Base-by-base conservation (phyloP, 2,888 invertebrate species). In the Pterostichus madidus region DNA sequence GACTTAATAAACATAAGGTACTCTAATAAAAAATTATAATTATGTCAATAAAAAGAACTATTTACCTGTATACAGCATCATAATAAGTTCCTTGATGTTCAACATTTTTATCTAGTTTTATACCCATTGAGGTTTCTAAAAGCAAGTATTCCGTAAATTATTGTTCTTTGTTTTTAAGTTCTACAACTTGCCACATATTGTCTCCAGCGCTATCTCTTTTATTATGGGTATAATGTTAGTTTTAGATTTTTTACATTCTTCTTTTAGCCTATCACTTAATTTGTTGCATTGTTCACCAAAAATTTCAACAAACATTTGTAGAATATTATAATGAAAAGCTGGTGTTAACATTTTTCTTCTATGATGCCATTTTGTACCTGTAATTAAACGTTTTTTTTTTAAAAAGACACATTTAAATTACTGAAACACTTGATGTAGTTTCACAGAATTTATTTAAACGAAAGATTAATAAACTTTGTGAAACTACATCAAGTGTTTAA, bases 51-150 rank as follows among this genome's bases (percentile, higher is more conserved):
- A n/a, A n/a, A n/a, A n/a, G n/a, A n/a, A n/a, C n/a, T n/a, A n/a
- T n/a, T 46, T 39, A 31, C 56, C n/a, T 24, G 59, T 8, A 90
- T 79, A 95, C 91, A 44, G 93, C 91, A 10, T 91, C 86, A 80
- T 94, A 92, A 87, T 95, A 95, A 39, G 89, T 89, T 59, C 89
- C 90, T 11, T 92, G 91, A 24, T 87, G n/a, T 80, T 83, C 46
- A 3, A 24, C 24, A 64, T 92, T 90, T 64, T 90, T 89, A 77
- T 91, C 89, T 7, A 95, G 89, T 83, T 91, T 91, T 0, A 92
- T 92, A 2, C 96, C 96, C 93, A 96, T 94, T 0, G 96, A 95
- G 17, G 93, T 92, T 90, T 93, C 92, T 92, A 85, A 83, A 89
- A 77, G 3, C 24, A 24, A 24, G 1, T 24, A 24, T 24, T 24